Percentiles rank a stretch among this genome's conserved stretches.
Evolutionary conservation across 2,797 vertebrate genomes (phyloP).

Genomic region (Cuculus canorus): DNA sequence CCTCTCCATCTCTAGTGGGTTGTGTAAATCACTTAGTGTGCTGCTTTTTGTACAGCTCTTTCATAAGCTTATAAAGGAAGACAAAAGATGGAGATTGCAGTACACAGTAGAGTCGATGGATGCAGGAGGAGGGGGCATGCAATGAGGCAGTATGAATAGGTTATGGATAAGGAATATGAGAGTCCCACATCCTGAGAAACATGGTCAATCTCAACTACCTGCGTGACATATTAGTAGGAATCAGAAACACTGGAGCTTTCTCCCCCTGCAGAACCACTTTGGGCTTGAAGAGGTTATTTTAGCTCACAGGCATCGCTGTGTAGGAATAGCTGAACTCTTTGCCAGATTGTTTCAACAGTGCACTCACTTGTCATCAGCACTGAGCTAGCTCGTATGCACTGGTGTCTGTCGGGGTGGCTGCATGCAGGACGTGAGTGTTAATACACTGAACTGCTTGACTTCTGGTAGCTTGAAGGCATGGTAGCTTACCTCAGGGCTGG

Average conservation of each 20-base stretch:
- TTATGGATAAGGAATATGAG: not conserved
- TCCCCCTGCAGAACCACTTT: not conserved
- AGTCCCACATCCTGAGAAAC: not conserved
- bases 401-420: not conserved
- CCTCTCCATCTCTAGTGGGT: slow-evolving; percentile 37
- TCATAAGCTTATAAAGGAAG: not conserved
- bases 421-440: not conserved
- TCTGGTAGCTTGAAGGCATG: not conserved
- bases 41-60: slow-evolving; percentile 16
- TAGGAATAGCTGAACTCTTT: not conserved
- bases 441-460: not conserved
- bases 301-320: not conserved
- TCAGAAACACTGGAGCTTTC: not conserved
- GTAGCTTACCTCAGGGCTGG: not conserved
- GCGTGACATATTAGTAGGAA: not conserved
- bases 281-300: not conserved
- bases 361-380: not conserved
- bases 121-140: not conserved
- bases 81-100: not conserved
- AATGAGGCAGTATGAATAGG: not conserved
- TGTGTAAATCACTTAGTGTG: not conserved
- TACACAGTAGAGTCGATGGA: not conserved
- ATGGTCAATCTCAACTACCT: not conserved
- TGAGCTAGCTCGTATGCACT: fast-evolving
- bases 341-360: not conserved